phyloP scores from a whole-genome alignment of 2,113 vertebrate genomes.

The Lophura nycthemera region DNA sequence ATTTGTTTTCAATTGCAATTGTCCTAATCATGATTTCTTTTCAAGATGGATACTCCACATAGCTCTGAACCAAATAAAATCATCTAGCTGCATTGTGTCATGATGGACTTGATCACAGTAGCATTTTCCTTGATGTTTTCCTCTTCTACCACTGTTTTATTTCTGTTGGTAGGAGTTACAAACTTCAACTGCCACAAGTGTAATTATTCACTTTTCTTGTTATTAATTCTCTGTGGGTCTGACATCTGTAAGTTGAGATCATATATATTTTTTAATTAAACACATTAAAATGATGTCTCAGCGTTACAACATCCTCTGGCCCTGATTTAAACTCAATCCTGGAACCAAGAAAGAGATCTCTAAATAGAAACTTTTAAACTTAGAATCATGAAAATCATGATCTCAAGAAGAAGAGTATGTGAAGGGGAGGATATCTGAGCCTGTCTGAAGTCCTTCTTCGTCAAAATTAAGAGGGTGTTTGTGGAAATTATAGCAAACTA shows the following conservation, averaged over 20 bases:
- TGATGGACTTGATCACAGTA: background rate
- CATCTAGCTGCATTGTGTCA: background rate
- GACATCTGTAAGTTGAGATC: background rate
- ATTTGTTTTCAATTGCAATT: constrained; percentile 17
- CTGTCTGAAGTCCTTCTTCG: background rate
- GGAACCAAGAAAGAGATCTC: background rate
- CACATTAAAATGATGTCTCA: background rate
- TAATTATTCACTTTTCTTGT: background rate
- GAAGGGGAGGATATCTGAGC: background rate
- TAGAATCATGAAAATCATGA: background rate
- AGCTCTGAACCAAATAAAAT: background rate
- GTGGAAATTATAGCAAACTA: background rate
- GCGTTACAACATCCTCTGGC: background rate
- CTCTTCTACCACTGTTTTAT: background rate
- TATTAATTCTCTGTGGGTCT: background rate
- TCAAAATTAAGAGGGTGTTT: background rate
- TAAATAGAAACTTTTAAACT: background rate
- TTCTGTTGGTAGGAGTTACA: constrained; percentile 22
- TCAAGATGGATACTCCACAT: background rate
- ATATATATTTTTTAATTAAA: background rate
- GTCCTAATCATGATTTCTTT: background rate
- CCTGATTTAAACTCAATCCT: background rate
- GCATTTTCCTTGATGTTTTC: constrained; percentile 18
- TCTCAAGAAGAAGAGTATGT: background rate
- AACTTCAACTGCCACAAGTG: background rate